Percentiles rank a stretch among this genome's conserved stretches.
These are phyloP conservation scores for Pyrgus malvae DNA, from an alignment of 2,888 invertebrate species.

Conservation along the genomic window DNA sequence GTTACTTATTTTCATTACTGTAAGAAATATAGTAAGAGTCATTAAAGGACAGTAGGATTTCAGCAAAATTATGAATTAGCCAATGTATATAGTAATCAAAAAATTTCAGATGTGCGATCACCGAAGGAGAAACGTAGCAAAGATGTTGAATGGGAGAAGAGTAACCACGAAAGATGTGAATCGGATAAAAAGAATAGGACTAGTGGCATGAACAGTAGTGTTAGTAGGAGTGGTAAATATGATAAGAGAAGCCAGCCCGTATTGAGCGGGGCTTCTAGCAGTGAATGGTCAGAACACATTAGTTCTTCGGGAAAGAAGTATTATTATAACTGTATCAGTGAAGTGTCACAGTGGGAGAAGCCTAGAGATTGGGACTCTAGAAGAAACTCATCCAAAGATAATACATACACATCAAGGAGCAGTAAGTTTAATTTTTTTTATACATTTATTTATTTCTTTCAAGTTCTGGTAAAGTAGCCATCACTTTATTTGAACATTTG, in stretches of 20 bases:
- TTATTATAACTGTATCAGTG: conserved; percentile 99
- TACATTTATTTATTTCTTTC: too few relatives aligned
- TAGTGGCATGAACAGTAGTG: conserved; percentile 74
- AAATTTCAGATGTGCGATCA: conserved; percentile 73
- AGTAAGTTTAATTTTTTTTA: too few relatives aligned
- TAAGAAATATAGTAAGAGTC: too few relatives aligned
- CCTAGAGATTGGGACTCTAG: conserved; percentile 93
- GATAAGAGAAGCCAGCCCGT: conserved; percentile 69
- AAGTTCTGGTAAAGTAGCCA: too few relatives aligned
- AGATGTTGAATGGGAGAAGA: conserved; percentile 90
- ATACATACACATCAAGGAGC: conserved; percentile 72
- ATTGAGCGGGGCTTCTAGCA: conserved; percentile 74
- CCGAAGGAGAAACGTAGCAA: conserved; percentile 89
- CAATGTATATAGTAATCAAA: conserved; percentile 3
- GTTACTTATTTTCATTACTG: conserved; percentile 27
- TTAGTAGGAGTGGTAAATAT: conserved; percentile 77
- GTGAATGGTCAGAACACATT: conserved; percentile 99
- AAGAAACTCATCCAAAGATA: conserved; percentile 77
- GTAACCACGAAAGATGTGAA: conserved; percentile 34
- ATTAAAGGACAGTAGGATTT: too few relatives aligned
- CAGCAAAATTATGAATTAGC: too few relatives aligned
- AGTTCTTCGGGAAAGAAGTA: conserved; percentile 99
- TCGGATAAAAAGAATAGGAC: conserved; percentile 59
- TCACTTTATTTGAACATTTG: too few relatives aligned
- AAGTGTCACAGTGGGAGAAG: conserved; percentile 99